Evolutionary conservation across 2,113 vertebrate species (phyloP).

Genomic region (Acrocephalus arundinaceus): DNA sequence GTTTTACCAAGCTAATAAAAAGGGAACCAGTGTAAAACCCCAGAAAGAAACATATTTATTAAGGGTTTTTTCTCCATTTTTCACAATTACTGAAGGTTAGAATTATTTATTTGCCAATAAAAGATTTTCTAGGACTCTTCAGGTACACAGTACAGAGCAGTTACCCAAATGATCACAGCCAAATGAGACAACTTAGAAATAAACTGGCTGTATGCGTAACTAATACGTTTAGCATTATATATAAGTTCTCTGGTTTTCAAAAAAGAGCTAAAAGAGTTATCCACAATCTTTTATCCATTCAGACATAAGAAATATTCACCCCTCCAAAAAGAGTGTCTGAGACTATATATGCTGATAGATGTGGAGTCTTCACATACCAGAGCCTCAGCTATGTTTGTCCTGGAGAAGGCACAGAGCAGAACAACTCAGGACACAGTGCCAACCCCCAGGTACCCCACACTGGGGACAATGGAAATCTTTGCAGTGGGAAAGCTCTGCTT

Average conservation of each 20-base stretch:
- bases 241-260: background rate
- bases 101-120: background rate
- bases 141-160: background rate
- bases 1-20: conserved; percentile 7
- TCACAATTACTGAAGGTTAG: background rate
- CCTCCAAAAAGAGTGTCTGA: background rate
- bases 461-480: background rate
- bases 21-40: background rate
- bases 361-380: background rate
- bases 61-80: background rate
- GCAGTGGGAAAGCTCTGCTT: background rate
- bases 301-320: background rate
- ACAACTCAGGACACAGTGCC: background rate
- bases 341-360: background rate
- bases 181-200: background rate
- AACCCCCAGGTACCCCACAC: rapidly evolving
- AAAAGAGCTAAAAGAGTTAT: background rate
- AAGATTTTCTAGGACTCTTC: background rate
- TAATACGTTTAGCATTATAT: background rate
- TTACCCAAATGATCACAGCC: background rate
- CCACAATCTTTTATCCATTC: background rate
- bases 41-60: background rate
- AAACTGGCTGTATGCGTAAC: background rate
- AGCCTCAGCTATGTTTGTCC: background rate
- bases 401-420: background rate